Percentiles rank a stretch among this genome's conserved stretches.
Conservation (phyloP, 2,797 vertebrate genomes). For the Leucoraja ocellata region DNA sequence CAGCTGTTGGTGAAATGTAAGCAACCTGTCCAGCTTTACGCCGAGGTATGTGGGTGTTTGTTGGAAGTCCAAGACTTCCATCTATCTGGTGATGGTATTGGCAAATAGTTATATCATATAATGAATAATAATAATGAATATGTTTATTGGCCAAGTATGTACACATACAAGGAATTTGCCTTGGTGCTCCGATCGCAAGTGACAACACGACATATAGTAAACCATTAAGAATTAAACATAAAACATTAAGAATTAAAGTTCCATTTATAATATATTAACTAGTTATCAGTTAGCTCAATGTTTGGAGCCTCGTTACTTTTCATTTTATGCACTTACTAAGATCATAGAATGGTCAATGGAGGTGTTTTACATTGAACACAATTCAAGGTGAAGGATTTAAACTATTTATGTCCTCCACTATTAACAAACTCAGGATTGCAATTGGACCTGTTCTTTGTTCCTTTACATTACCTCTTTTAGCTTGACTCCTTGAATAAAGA, state of each 20-base stretch:
- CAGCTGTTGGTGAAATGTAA: too few species aligned
- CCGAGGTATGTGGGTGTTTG: too few species aligned
- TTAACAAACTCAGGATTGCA: neutral
- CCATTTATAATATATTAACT: constrained; percentile 11
- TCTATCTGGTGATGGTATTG: neutral
- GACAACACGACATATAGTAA: too few species aligned
- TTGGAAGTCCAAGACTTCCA: too few species aligned
- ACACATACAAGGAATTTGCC: too few species aligned
- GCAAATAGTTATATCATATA: neutral
- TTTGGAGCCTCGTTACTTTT: neutral
- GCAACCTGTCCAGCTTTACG: too few species aligned
- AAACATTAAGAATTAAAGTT: neutral
- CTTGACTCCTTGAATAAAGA: neutral
- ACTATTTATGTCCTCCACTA: neutral
- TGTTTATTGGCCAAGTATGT: too few species aligned
- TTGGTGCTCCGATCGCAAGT: too few species aligned
- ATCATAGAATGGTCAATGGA: neutral
- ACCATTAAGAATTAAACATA: too few species aligned
- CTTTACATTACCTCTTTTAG: neutral
- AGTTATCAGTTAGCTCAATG: neutral
- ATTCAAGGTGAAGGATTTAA: neutral
- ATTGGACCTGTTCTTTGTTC: neutral
- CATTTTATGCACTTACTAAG: neutral
- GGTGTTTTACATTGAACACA: neutral
- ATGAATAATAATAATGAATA: too few species aligned